phyloP scores from a whole-genome alignment of 2,113 vertebrate genomes.

The Pomatostomus ruficeps region DNA sequence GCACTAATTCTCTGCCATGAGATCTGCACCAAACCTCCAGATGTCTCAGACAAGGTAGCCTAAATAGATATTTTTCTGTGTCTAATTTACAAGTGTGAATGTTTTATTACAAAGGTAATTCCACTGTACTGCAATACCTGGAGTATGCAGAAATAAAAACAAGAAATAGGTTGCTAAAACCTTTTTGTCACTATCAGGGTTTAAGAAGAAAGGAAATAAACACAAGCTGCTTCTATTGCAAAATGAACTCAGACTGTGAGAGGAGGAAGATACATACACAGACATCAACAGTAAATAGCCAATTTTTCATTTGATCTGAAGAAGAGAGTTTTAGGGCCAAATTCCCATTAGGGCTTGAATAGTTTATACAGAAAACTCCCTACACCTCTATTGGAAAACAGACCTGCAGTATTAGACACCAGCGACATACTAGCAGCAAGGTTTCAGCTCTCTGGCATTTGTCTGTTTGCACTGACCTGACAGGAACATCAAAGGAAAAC shows the following conservation, averaged over 20 bases:
- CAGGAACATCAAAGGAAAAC: background rate
- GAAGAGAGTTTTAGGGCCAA: background rate
- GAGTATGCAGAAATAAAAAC: background rate
- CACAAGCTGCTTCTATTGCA: background rate
- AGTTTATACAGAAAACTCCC: background rate
- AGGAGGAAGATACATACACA: background rate
- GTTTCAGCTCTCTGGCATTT: background rate
- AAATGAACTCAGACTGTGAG: background rate
- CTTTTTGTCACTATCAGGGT: background rate
- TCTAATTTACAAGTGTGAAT: background rate
- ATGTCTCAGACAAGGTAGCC: background rate
- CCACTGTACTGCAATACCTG: background rate
- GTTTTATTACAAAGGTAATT: background rate
- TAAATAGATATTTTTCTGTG: background rate
- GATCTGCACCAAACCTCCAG: background rate
- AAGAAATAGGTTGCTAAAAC: background rate
- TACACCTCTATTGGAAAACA: background rate
- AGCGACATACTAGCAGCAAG: background rate
- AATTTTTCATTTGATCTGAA: background rate
- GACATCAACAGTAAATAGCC: background rate
- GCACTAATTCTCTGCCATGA: background rate
- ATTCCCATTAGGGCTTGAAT: background rate
- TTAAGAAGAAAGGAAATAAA: background rate
- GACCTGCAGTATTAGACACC: background rate
- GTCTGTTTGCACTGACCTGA: background rate